Conservation (phyloP, 2,113 vertebrate species). For the Antidorcas marsupialis region DNA sequence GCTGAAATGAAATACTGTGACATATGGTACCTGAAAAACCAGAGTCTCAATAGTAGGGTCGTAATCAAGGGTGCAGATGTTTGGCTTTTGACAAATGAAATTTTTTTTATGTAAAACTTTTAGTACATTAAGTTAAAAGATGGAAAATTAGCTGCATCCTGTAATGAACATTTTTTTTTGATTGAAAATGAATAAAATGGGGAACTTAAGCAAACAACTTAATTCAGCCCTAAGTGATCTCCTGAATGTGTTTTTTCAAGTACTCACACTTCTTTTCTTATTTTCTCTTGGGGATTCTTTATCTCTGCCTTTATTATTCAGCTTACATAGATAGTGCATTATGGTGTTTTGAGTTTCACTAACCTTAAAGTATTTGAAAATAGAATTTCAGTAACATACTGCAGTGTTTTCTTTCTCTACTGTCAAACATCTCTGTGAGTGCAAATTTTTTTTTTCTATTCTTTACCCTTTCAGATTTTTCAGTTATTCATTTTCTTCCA, state of each 20-base stretch:
- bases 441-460: neutral
- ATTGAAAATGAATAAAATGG: conserved; percentile 29
- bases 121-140: conserved; percentile 69
- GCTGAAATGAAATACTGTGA: conserved; percentile 42
- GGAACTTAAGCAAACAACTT: conserved; percentile 33
- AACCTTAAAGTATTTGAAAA: conserved; percentile 35
- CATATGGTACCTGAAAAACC: conserved; percentile 70
- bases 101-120: conserved; percentile 66
- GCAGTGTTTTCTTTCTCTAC: conserved; percentile 9
- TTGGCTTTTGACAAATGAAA: conserved; percentile 71
- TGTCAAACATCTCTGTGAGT: neutral
- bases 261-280: conserved; percentile 36
- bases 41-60: conserved; percentile 44
- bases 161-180: conserved; percentile 44
- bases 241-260: conserved; percentile 7
- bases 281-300: conserved; percentile 31
- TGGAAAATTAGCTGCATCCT: conserved; percentile 48
- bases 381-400: neutral
- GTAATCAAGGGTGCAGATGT: conserved; percentile 71
- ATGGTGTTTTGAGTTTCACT: conserved; percentile 7
- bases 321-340: neutral
- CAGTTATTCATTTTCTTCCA: neutral
- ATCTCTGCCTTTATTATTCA: conserved; percentile 11
- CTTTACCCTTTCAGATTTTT: neutral
- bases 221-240: neutral